These are phyloP conservation scores for Ovis canadensis DNA, from an alignment of 2,113 vertebrate species.

Conservation along the genomic window DNA sequence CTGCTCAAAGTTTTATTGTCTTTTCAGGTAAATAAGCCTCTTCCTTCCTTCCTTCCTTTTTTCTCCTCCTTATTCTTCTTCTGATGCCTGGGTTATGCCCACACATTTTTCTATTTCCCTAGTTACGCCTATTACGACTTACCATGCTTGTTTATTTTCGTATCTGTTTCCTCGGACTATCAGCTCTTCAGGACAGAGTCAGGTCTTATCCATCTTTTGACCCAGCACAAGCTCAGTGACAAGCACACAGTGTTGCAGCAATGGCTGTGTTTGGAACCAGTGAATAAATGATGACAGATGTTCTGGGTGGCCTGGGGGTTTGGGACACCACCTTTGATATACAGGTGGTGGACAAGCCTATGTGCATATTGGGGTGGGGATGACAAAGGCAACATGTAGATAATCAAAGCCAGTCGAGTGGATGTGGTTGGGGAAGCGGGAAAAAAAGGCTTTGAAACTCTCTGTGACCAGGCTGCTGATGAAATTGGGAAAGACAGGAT, in stretches of 20 bases:
- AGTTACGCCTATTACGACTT: background rate
- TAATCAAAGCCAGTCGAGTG: background rate
- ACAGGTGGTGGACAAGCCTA: background rate
- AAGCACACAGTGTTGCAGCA: background rate
- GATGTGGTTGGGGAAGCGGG: background rate
- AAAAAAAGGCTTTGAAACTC: background rate
- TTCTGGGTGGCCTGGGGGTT: too few species aligned
- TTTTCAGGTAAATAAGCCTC: background rate
- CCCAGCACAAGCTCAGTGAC: background rate
- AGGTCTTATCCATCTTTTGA: background rate
- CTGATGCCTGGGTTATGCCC: background rate
- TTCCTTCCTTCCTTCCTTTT: background rate
- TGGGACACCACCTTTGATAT: too few species aligned
- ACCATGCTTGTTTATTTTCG: background rate
- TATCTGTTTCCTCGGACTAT: background rate
- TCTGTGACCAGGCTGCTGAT: background rate
- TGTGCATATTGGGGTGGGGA: background rate
- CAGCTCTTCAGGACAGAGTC: background rate
- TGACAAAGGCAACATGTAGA: background rate
- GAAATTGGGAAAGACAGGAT: background rate
- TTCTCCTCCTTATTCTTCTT: background rate
- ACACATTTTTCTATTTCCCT: background rate
- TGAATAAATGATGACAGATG: background rate
- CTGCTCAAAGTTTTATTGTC: background rate
- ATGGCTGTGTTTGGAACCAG: background rate